These are phyloP conservation scores for Alouatta palliata DNA, from an alignment of 2,113 vertebrate species.

Conservation along the genomic window DNA sequence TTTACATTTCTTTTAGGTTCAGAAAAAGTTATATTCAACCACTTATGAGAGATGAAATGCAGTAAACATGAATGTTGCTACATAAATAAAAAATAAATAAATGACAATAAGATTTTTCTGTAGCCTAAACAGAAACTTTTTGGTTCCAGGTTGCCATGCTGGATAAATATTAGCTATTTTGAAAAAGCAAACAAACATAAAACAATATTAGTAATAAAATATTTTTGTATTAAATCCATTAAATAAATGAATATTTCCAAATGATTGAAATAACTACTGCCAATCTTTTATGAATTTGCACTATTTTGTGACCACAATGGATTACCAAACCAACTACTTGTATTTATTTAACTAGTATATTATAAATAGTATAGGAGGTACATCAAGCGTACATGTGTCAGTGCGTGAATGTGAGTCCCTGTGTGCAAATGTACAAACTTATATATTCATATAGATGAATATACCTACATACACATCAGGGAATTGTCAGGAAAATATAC, in stretches of 20 bases:
- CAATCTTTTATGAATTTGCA: not conserved
- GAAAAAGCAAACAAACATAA: not conserved
- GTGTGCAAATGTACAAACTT: not conserved
- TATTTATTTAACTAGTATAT: not conserved
- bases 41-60: not conserved
- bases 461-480: accelerated
- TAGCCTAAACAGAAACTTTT: not conserved
- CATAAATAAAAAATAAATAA: not conserved
- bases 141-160: not conserved
- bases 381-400: too few relatives aligned
- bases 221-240: not conserved
- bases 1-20: not conserved
- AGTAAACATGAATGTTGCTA: not conserved
- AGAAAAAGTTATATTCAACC: not conserved
- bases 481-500: not conserved
- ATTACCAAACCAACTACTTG: not conserved
- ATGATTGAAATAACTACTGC: not conserved
- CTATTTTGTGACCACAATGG: not conserved
- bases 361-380: not conserved
- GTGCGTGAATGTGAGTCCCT: not conserved
- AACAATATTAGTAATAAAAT: not conserved
- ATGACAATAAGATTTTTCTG: not conserved
- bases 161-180: not conserved
- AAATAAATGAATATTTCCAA: not conserved
- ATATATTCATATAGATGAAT: not conserved